Evolutionary conservation across 2,797 vertebrate genomes (phyloP).

Genomic region (Ibycter americanus): DNA sequence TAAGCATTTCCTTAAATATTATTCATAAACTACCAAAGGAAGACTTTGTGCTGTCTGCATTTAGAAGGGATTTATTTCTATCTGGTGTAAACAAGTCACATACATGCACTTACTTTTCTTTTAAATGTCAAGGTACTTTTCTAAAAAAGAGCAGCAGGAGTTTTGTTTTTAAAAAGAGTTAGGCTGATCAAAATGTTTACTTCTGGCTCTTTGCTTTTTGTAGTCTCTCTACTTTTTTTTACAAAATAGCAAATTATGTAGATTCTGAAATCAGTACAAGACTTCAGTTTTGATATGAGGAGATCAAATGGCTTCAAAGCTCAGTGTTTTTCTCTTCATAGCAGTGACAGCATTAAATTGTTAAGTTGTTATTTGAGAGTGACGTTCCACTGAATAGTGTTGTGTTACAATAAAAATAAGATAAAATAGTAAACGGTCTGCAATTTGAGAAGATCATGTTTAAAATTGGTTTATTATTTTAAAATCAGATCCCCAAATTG

Average conservation of each 20-base stretch:
- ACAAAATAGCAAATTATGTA: neutral
- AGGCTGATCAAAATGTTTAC: slow-evolving; percentile 22
- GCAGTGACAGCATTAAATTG: neutral
- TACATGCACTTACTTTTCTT: neutral
- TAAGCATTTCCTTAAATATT: neutral
- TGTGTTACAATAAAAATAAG: neutral
- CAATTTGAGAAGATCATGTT: neutral
- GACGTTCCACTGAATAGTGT: neutral
- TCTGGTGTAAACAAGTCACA: neutral
- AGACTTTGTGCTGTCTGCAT: neutral
- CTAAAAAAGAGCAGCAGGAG: neutral
- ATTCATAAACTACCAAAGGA: neutral
- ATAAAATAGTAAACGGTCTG: neutral
- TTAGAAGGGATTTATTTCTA: neutral
- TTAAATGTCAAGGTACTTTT: slow-evolving; percentile 1
- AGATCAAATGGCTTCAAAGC: neutral
- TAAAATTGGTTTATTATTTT: neutral
- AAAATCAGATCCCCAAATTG: neutral
- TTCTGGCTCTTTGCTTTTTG: neutral
- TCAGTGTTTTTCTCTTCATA: neutral
- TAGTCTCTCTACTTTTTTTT: neutral
- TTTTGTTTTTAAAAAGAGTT: neutral
- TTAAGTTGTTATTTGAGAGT: neutral
- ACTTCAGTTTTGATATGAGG: neutral
- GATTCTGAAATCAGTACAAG: neutral